These are phyloP conservation scores for Nomada fucata DNA, from an alignment of 2,888 invertebrate species.

Conservation along the genomic window DNA sequence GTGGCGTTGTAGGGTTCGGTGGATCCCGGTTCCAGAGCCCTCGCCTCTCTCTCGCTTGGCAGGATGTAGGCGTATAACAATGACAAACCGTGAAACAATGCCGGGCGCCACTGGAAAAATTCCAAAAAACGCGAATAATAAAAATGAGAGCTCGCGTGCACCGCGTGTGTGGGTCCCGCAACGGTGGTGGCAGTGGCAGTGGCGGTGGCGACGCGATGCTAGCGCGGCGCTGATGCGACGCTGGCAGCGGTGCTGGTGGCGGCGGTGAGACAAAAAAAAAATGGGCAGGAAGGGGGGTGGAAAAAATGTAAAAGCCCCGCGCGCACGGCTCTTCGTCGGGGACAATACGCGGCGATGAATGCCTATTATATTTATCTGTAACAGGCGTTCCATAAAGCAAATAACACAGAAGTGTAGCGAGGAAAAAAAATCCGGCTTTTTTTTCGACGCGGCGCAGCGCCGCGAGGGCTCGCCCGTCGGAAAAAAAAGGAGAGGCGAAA, in stretches of 20 bases:
- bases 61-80: conserved; percentile 82
- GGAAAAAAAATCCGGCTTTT: conserved; percentile 76
- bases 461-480: conserved; percentile 68
- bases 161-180: conserved; percentile 68
- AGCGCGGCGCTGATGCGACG: conserved; percentile 23
- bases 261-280: conserved; percentile 74
- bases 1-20: conserved; percentile 52
- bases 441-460: conserved; percentile 73
- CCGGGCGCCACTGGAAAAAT: conserved; percentile 84
- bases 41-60: conserved; percentile 72
- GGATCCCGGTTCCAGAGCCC: conserved; percentile 62
- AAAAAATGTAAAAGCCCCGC: conserved; percentile 82
- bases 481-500: conserved; percentile 42
- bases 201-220: conserved; percentile 41
- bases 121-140: conserved; percentile 84
- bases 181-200: conserved; percentile 64
- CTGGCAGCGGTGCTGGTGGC: conserved; percentile 39
- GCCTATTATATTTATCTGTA: conserved; percentile 84
- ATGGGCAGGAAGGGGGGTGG: conserved; percentile 68
- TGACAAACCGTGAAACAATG: conserved; percentile 84
- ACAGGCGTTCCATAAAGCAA: conserved; percentile 84
- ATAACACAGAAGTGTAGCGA: conserved; percentile 82
- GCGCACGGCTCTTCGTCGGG: conserved; percentile 82
- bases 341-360: conserved; percentile 84
- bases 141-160: conserved; percentile 80